Base-by-base conservation (phyloP, 1,140 invertebrate species). In the Trichonephila clavipes region DNA sequence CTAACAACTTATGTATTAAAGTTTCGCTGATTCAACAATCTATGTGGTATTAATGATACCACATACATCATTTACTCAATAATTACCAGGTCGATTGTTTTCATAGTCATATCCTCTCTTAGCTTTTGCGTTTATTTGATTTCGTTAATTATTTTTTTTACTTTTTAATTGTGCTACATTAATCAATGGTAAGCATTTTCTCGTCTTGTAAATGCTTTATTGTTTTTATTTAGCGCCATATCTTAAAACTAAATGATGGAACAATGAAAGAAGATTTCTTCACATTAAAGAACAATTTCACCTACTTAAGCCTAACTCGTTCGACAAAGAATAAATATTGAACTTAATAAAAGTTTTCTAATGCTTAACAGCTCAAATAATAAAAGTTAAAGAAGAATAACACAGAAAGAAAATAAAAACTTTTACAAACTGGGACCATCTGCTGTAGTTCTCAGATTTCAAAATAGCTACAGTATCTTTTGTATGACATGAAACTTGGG, bases 281-380 rank as follows among this genome's bases (percentile, higher is more conserved):
- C 24, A 19, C 72, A 77, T 77, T 77, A 16, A 28, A 28, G n/a
- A 69, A 69, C 21, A n/a, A 24, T 21, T 24, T 28, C 8, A 14
- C 10, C 12, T 69, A 69, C 66, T 69, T 69, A 10, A 24, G 24
- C n/a, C 72, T 34, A 34, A 77, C 4, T 69, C 28, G 14, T 40
- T 16, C 12, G 34, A 77, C 10, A 14, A 77, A 77, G 10, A 77
- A 77, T 18, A 77, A 77, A 77, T 77, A 77, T 77, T 77, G 72
- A 77, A 77, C 72, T 40, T 77, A 16, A 77, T 77, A 77, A 77
- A 77, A 77, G 72, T 77, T 77, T 64, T 34, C 28, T 28, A 40
- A 77, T 18, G 28, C 72, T 34, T 77, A 5, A 18, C 28, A 34
- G 28, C 34, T 77, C 18, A 40, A 77, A 77, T 21, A 77, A 77